Evolutionary conservation across 1,140 invertebrate genomes (phyloP).

Genomic region (Cotesia chilonis): DNA sequence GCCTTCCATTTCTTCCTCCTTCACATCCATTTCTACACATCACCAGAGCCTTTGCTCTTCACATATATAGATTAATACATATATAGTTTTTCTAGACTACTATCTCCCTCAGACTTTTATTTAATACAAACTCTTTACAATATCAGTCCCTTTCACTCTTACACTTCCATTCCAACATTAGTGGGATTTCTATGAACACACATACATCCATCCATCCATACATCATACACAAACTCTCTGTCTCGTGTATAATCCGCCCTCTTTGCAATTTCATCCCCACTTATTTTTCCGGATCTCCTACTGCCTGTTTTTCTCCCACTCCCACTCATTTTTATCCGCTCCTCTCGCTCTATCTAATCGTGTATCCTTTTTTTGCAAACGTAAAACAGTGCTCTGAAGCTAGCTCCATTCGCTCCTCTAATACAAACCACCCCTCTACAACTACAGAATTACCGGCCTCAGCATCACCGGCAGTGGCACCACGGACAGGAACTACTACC

Average conservation of each 20-base stretch:
- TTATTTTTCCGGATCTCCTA: not conserved
- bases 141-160: slow-evolving; percentile 26
- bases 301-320: slow-evolving; percentile 23
- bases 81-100: not conserved
- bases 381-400: too few species aligned
- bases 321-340: slow-evolving; percentile 26
- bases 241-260: slow-evolving; percentile 26
- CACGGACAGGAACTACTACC: too few species aligned
- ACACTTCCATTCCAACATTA: slow-evolving; percentile 14
- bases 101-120: slow-evolving; percentile 20
- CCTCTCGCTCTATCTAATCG: slow-evolving; percentile 10
- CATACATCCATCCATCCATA: slow-evolving; percentile 19
- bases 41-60: not conserved
- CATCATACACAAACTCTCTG: too few species aligned
- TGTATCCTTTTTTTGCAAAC: too few species aligned
- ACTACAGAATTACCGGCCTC: not conserved
- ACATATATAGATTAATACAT: too few species aligned
- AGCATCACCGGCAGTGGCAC: not conserved
- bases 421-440: not conserved
- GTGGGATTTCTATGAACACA: not conserved
- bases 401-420: slow-evolving; percentile 11
- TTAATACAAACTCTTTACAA: slow-evolving; percentile 3
- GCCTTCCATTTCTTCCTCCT: slow-evolving; percentile 30
- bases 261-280: slow-evolving; percentile 27
- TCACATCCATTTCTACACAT: too few species aligned